phyloP scores from a whole-genome alignment of 1,140 invertebrate genomes.

The Papilio xuthus region DNA sequence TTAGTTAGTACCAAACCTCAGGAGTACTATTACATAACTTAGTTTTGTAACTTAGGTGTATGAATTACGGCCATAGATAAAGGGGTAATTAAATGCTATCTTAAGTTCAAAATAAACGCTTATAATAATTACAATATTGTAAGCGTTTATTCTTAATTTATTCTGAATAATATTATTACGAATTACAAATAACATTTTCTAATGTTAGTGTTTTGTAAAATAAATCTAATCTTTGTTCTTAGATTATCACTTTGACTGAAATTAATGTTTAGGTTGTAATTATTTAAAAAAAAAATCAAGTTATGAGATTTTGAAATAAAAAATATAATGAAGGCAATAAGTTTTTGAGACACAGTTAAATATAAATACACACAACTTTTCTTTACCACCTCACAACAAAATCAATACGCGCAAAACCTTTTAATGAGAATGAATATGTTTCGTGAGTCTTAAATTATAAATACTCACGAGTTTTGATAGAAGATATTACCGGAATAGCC shows the following conservation, averaged over 20 bases:
- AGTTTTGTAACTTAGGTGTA: constrained; percentile 22
- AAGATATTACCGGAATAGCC: background rate
- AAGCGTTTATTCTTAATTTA: too few relatives aligned
- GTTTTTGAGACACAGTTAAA: too few relatives aligned
- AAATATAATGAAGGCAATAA: too few relatives aligned
- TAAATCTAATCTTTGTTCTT: background rate
- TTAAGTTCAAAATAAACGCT: background rate
- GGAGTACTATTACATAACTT: constrained; percentile 20
- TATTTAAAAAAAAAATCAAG: too few relatives aligned
- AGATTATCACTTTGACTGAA: too few relatives aligned
- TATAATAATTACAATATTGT: background rate
- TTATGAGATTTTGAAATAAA: too few relatives aligned
- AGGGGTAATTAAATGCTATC: constrained; percentile 16
- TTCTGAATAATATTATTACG: too few relatives aligned
- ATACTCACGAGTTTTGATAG: background rate
- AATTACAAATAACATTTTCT: background rate
- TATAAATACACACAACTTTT: too few relatives aligned
- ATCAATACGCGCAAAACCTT: background rate
- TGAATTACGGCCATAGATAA: constrained; percentile 14
- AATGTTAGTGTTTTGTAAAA: background rate
- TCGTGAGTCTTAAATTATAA: background rate
- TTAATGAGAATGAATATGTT: background rate
- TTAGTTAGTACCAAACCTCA: background rate
- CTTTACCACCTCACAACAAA: background rate
- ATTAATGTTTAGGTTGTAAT: too few relatives aligned